A percentile compares a stretch with the other conserved stretches of the same genome.
phyloP scores from a whole-genome alignment of 2,888 invertebrate species.

The Drosophila gaucha region DNA sequence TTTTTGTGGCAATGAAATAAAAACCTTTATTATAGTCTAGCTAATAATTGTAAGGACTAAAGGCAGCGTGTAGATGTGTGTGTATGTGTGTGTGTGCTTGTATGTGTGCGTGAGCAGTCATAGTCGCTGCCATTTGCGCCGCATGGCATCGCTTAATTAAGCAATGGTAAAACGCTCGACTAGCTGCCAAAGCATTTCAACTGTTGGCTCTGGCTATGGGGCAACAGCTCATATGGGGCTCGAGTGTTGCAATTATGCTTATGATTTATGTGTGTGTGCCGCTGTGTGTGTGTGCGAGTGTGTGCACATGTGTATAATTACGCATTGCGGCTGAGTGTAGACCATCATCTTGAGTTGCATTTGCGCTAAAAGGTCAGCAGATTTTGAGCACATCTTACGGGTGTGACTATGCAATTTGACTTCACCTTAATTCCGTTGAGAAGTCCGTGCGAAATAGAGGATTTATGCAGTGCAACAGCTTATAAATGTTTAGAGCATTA shows the following conservation, averaged over 20 bases:
- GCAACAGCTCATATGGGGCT: slow-evolving; percentile 18
- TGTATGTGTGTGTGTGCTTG: slow-evolving; percentile 5
- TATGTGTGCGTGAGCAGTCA: slow-evolving; percentile 28
- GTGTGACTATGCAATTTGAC: slow-evolving; percentile 8
- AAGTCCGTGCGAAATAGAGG: neutral
- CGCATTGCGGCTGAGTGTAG: slow-evolving; percentile 7
- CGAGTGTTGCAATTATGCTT: slow-evolving; percentile 50
- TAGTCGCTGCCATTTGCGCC: slow-evolving; percentile 51
- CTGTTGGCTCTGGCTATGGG: slow-evolving; percentile 5
- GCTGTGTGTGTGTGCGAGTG: neutral
- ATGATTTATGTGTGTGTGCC: slow-evolving; percentile 54
- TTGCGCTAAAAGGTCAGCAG: slow-evolving; percentile 9
- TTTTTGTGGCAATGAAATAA: slow-evolving; percentile 60
- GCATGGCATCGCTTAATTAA: slow-evolving; percentile 68
- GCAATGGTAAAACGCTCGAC: slow-evolving; percentile 46
- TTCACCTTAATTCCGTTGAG: neutral
- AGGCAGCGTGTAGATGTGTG: slow-evolving; percentile 25
- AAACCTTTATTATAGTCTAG: slow-evolving; percentile 57
- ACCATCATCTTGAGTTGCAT: slow-evolving; percentile 9
- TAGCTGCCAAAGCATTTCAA: slow-evolving; percentile 32
- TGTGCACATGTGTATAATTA: slow-evolving; percentile 10
- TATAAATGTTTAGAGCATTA: neutral
- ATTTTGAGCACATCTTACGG: slow-evolving; percentile 8
- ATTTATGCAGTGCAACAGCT: neutral
- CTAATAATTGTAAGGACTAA: slow-evolving; percentile 61